Conservation (phyloP, 2,888 invertebrate genomes). For the Trissolcus japonicus region DNA sequence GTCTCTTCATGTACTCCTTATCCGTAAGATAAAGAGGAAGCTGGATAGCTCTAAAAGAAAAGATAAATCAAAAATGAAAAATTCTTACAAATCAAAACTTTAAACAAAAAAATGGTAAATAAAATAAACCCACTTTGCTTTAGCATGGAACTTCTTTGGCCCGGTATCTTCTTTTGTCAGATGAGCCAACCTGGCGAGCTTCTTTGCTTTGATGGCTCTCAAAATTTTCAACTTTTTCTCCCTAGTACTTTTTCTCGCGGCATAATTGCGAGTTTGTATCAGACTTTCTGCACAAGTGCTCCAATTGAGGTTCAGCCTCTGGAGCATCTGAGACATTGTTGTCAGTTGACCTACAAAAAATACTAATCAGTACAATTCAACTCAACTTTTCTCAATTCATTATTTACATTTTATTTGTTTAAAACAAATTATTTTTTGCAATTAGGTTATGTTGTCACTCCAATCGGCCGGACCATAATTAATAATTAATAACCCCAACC, state of each 20-base stretch:
- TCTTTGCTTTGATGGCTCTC: constrained; percentile 85
- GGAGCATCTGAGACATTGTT: constrained; percentile 22
- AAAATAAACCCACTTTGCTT: constrained; percentile 7
- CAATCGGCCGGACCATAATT: too few relatives aligned
- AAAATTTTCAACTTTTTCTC: constrained; percentile 85
- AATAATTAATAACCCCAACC: too few relatives aligned
- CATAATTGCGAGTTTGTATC: constrained; percentile 78
- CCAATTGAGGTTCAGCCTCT: constrained; percentile 36
- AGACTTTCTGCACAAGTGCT: constrained; percentile 32
- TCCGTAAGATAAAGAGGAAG: constrained; percentile 24
- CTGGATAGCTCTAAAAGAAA: constrained; percentile 1
- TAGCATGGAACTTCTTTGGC: background rate
- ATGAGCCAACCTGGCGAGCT: constrained; percentile 78
- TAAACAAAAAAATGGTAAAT: background rate
- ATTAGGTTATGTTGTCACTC: too few relatives aligned
- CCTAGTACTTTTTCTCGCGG: constrained; percentile 89
- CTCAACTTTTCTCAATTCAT: too few relatives aligned
- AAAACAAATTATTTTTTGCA: too few relatives aligned
- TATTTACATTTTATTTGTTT: too few relatives aligned
- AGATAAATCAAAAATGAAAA: background rate
- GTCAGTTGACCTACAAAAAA: constrained; percentile 31
- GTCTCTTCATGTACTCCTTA: constrained; percentile 18
- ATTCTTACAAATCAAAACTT: too few relatives aligned
- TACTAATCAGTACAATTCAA: background rate
- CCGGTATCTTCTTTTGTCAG: too few relatives aligned